Base-by-base conservation (phyloP, 2,113 vertebrate species). In the Psilopsiagon aurifrons region DNA sequence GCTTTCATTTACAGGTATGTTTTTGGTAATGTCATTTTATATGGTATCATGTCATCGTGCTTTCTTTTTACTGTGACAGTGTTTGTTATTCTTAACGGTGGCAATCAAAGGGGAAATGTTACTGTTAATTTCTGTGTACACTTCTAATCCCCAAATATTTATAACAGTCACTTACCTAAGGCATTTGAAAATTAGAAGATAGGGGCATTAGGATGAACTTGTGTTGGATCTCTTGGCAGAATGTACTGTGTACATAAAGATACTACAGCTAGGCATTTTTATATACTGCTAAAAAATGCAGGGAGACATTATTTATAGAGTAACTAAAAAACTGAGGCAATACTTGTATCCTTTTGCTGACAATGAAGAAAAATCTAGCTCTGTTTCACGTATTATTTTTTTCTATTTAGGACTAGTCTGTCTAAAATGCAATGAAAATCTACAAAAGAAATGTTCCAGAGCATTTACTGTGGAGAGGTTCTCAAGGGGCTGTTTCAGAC, bases 71-170 rank as follows among this genome's bases (percentile, higher is more conserved):
- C 70, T 33, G 74, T 94, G 82, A 93, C 90, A 96, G 60, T 78
- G 49, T 95, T 96, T 92, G 83, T 97, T 96, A 88, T 94, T 96
- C 80, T 70, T 85, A 91, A 78, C 85, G 25, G 92, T 88, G 88
- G 64, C 93, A 96, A 28, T 96, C 85, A 94, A 94, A 96, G 88
- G 77, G 86, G 81, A 96, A 97, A 94, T 90, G 70, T 86, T 94
- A 85, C 83, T 82, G 49, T 81, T 85, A 92, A 91, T 96, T 95
- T 93, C 78, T 92, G 51, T 59, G 70, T 95, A 67, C 52, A 63
- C 70, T 95, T 95, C 59, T 90, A 78, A 89, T 52, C 64, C 71
- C 47, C 86, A 85, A 89, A 93, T 97, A 95, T 92, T 92, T 96
- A 39, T 94, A 69, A 31, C 63, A 96, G 73, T 87, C 67, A 52